Conservation (phyloP, 2,113 vertebrate species). For the Oophaga pumilio region DNA sequence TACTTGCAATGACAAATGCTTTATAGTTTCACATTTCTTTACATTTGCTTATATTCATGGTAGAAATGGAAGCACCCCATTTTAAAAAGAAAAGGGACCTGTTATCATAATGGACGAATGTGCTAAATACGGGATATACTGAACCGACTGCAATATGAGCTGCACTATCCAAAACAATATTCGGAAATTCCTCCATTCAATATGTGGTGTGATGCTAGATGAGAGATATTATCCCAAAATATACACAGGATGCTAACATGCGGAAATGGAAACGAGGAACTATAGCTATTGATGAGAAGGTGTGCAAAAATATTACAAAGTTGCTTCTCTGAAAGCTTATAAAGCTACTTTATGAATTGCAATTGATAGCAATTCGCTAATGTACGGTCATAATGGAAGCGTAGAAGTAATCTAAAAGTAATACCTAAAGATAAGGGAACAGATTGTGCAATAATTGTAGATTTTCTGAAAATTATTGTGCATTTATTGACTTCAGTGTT, state of each 20-base stretch:
- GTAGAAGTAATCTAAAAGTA: background rate
- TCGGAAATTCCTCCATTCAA: background rate
- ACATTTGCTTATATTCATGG: background rate
- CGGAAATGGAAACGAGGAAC: background rate
- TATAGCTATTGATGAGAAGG: background rate
- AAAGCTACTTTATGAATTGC: background rate
- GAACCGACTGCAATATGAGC: background rate
- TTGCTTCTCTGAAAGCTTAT: background rate
- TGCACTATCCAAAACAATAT: background rate
- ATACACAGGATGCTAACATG: background rate
- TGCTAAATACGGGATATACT: background rate
- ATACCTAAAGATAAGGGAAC: background rate
- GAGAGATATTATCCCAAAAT: background rate
- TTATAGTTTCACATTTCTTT: background rate
- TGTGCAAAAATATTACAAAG: background rate
- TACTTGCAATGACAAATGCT: conserved; percentile 2
- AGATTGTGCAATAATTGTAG: background rate
- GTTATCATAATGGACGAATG: background rate
- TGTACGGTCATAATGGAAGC: background rate
- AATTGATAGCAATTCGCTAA: background rate
- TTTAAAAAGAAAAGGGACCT: background rate
- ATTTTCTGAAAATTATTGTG: background rate
- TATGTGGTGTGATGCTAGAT: background rate
- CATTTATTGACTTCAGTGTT: too few species aligned
- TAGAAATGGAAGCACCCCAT: background rate